Evolutionary conservation across 2,797 vertebrate species (phyloP).

Genomic region (Molossus molossus): DNA sequence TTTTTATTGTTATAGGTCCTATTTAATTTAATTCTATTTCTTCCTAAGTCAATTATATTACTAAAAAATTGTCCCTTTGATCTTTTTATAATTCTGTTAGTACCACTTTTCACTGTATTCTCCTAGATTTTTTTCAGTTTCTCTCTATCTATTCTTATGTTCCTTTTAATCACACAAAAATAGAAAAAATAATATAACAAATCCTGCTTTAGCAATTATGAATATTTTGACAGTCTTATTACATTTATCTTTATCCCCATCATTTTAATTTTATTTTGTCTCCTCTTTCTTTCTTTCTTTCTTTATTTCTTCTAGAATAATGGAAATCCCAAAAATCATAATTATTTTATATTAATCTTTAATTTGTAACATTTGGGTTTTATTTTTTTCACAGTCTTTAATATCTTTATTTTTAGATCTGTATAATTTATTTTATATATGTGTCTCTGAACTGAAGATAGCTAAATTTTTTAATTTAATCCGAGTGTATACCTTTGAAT

Average conservation of each 20-base stretch:
- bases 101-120: background rate
- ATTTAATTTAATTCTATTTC: conserved; percentile 1
- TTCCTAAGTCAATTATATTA: conserved; percentile 8
- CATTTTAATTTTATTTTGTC: background rate
- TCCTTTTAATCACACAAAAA: background rate
- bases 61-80: conserved; percentile 8
- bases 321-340: background rate
- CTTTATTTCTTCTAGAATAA: background rate
- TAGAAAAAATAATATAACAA: background rate
- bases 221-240: conserved; percentile 6
- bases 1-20: background rate
- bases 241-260: background rate
- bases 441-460: background rate
- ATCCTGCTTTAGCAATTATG: background rate
- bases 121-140: background rate
- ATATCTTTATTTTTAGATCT: background rate
- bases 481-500: background rate
- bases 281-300: background rate
- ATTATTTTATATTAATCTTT: background rate
- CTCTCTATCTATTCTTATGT: background rate
- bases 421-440: background rate
- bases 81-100: background rate
- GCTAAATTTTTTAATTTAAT: background rate
- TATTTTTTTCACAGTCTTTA: background rate
- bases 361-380: background rate